These are phyloP conservation scores for Montipora cactus DNA, from an alignment of 64 coral and sea anemone species.

Conservation along the genomic window DNA sequence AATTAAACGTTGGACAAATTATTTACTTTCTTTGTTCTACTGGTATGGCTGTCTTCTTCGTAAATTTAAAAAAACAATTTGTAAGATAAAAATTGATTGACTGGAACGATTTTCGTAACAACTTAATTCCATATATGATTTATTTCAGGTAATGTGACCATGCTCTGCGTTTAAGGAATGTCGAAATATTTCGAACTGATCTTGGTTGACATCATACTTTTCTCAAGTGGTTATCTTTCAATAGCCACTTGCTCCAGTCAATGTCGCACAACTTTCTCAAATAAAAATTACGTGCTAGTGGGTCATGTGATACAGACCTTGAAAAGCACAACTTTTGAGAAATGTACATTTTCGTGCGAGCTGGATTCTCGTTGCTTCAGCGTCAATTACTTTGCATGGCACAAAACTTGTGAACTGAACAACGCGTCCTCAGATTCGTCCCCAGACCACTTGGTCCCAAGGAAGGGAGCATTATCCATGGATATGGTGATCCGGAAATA, in stretches of 20 bases:
- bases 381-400: neutral
- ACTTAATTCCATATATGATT: neutral
- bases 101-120: neutral
- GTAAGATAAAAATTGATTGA: neutral
- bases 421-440: constrained; percentile 2
- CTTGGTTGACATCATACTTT: neutral
- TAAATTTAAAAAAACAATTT: too few relatives aligned
- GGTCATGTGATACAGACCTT: constrained; percentile 26
- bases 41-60: too few relatives aligned
- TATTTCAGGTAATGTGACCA: neutral
- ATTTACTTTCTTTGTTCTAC: too few relatives aligned
- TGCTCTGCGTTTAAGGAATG: neutral
- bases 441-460: neutral
- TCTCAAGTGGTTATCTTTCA: neutral
- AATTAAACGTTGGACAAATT: too few relatives aligned
- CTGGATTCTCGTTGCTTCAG: constrained; percentile 24
- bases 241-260: neutral
- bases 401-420: constrained; percentile 15
- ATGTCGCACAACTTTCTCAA: neutral
- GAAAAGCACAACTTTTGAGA: constrained; percentile 24
- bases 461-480: constrained; percentile 13
- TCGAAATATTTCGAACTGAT: neutral
- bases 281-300: neutral
- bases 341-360: constrained; percentile 30
- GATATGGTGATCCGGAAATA: neutral